These are phyloP conservation scores for Onychostoma macrolepis DNA, from an alignment of 2,113 vertebrate species.

Conservation along the genomic window DNA sequence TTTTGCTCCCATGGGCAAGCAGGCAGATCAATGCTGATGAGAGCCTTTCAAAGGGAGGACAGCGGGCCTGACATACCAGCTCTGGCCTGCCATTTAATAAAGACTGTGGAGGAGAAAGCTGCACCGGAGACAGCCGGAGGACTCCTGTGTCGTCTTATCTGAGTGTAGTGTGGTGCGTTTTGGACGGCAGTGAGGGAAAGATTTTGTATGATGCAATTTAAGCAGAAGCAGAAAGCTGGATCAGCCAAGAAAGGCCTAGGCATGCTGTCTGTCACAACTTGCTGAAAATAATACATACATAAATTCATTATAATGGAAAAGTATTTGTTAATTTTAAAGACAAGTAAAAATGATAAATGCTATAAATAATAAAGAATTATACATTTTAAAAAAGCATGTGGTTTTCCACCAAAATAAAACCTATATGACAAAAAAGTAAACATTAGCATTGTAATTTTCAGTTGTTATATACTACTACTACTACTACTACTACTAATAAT, in stretches of 20 bases:
- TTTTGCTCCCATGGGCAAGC: constrained; percentile 34
- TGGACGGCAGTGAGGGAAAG: not conserved
- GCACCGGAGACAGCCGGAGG: not conserved
- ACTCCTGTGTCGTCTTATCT: constrained; percentile 27
- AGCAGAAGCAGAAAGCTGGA: constrained; percentile 1
- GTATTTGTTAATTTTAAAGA: not conserved
- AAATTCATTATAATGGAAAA: not conserved
- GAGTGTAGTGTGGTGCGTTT: not conserved
- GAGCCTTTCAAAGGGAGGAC: constrained; percentile 22
- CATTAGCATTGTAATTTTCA: too few relatives aligned
- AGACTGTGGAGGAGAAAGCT: constrained; percentile 29
- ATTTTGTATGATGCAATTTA: constrained; percentile 13
- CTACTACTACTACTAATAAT: too few relatives aligned
- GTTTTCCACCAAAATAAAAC: not conserved
- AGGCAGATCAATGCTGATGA: constrained; percentile 37
- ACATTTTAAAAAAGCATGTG: not conserved
- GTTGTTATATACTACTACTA: not conserved
- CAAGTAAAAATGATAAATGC: too few relatives aligned
- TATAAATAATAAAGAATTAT: too few relatives aligned
- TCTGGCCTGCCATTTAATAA: constrained; percentile 36
- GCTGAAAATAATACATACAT: not conserved
- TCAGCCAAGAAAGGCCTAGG: not conserved
- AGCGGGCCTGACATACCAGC: not conserved
- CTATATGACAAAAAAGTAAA: too few relatives aligned
- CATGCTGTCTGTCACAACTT: not conserved